Base-by-base conservation (phyloP, 2,113 vertebrate species). In the Chlorocebus sabaeus region DNA sequence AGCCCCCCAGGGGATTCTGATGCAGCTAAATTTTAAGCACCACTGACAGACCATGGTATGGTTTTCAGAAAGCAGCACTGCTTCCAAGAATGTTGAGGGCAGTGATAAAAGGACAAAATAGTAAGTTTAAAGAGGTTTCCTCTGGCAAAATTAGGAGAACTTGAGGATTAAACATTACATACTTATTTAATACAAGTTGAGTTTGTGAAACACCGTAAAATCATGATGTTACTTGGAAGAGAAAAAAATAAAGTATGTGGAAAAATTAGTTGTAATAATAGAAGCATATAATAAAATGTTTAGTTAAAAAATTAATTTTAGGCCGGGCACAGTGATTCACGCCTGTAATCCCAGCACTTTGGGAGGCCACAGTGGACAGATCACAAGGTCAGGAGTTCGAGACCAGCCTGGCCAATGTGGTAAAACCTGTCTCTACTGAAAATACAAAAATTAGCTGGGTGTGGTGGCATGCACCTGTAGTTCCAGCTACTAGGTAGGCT, bases 281-380 rank as follows among this genome's bases (percentile, higher is more conserved):
- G 13, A 7, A 27, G 50, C 78, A 40, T 38, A 50, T 55, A 72
- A 82, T 85, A 72, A 78, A 61, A 86, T 67, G 0, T 52, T 83
- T 72, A 79, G 40, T 52, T 83, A 89, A 84, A 95, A 93, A 40
- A 30, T 90, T 75, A 61, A 81, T 80, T 95, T 70, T 76, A 82
- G 17, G 52, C 18, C 2, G 2, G 52, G 52, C 52, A 20, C 2
- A 6, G 52, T 55, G 52, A 20, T 6, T 55, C 18, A 55, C 18
- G 2, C 17, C 18, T 55, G 18, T 55, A 20, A 55, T 20, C 52
- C 52, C 52, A 18, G 52, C 52, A 55, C 52, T 55, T 55, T 55
- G 52, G 52, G 52, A 55, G 52, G 52, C 52, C 18, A 2, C 20
- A 18, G 18, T 20, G 52, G 52, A 20, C 0, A 1, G 52, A 55